Base-by-base conservation (phyloP, 2,888 invertebrate species). In the Conops quadrifasciatus region DNA sequence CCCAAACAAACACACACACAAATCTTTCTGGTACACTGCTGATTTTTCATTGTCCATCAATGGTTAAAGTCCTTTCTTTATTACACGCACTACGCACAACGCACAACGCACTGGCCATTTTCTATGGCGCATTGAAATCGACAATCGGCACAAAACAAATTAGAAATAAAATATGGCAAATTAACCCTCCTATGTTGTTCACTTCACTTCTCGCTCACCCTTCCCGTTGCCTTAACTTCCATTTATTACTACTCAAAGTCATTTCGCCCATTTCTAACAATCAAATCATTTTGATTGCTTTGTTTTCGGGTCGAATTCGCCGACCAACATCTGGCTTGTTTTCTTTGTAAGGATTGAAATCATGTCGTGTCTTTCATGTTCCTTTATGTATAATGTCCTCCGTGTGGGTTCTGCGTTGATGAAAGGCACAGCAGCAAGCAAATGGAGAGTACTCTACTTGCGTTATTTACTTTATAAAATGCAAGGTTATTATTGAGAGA, bases 81-180 rank as follows among this genome's bases (percentile, higher is more conserved):
- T 5, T 13, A 11, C 13, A 13, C 45, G 45, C 13, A 43, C 45
- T 5, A 43, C 45, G 13, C 45, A 43, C 13, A 43, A 43, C 45
- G 13, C 45, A 43, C 53, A 53, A 53, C 2, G 53, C 24, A 28
- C 28, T 28, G 3, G 28, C 9, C 21, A 3, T 15, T 58, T 28
- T 26, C 26, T 28, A 15, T 24, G 2, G 58, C 15, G 16, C 2
- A 24, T 15, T 24, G 53, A 53, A n/a, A n/a, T n/a, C 21, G 53
- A 53, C 53, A n/a, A n/a, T n/a, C n/a, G n/a, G n/a, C n/a, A 36
- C 36, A 36, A 58, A 58, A 58, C 58, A 58, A 58, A 58, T 58
- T 58, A 28, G 58, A 15, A 58, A 28, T 15, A 28, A 58, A 58
- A 26, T 13, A 58, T 15, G 28, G 28, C 28, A 28, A 26, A 58